A percentile compares a stretch with the other conserved stretches of the same genome.
phyloP scores from a whole-genome alignment of 2,888 invertebrate species.

The Sicus ferrugineus region DNA sequence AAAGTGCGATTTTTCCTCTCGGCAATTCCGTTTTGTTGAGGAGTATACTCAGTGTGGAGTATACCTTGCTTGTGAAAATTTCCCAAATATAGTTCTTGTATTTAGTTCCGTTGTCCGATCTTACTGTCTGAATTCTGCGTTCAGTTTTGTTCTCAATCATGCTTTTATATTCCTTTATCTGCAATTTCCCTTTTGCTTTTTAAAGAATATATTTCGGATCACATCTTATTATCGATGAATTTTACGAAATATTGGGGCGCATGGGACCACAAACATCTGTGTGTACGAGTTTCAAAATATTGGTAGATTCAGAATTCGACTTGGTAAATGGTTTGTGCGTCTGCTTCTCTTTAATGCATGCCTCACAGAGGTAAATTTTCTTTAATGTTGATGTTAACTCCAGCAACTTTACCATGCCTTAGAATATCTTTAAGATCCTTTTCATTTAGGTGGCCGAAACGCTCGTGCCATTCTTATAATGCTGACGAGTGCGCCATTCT shows the following conservation, averaged over 20 bases:
- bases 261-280: conserved; percentile 39
- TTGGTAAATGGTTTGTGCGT: conserved; percentile 18
- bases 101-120: conserved; percentile 49
- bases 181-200: conserved; percentile 37
- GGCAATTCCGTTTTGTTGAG: conserved; percentile 45
- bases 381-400: conserved; percentile 2
- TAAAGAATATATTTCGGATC: conserved; percentile 36
- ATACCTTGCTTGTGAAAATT: conserved; percentile 43
- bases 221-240: conserved; percentile 23
- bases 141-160: conserved; percentile 35
- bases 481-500: neutral
- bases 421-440: conserved; percentile 22
- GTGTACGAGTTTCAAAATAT: conserved; percentile 34
- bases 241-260: conserved; percentile 20
- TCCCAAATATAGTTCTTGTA: conserved; percentile 42
- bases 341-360: conserved; percentile 36
- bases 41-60: conserved; percentile 42
- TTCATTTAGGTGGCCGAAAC: conserved; percentile 30
- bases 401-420: neutral
- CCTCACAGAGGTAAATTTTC: conserved; percentile 13
- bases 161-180: conserved; percentile 37
- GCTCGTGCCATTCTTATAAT: conserved; percentile 28
- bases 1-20: conserved; percentile 43
- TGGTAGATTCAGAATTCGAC: conserved; percentile 10
- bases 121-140: conserved; percentile 42